Evolutionary conservation across 2,113 vertebrate genomes (phyloP), one percentile per base, ranked within the genome.

Genomic region (Forbesichthys papilliferus): DNA sequence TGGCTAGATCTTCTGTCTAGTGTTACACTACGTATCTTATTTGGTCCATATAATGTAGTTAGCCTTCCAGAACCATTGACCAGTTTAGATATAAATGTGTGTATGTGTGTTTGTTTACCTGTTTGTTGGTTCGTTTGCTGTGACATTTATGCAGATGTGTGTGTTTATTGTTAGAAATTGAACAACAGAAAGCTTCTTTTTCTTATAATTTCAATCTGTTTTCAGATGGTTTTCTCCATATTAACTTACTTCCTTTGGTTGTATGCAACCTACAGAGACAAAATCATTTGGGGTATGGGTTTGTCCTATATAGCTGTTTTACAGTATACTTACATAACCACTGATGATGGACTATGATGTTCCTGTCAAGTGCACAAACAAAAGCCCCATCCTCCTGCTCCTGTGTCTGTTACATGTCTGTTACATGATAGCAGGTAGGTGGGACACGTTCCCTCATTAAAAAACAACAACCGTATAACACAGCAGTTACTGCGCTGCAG

Each of bases 251-350:
- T 42, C 4, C 36, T 42, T 42, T 42, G 36, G 36, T 42, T 42
- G 27, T 27, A 27, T 42, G 36, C 7, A 42, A 1, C 5, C 36
- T 42, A 42, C 36, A 7, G 36, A 42, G 36, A 42, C 36, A 42
- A 16, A 16, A 0, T 48, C 27, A 10, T 73, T 61, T 6, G 52
- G 56, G 34, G 9, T 16, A 36, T 14, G 68, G 60, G 48, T 74
- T 14, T 1, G 46, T 74, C 72, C 71, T 72, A 10, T 54, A n/a
- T 57, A 66, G 47, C 42, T 48, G 53, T 47, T 82, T 90, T 78
- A 89, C 87, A 84, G 56, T 81, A 86, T 89, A 79, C 88, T 87
- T 64, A 10, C 1, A 69, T 47, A 68, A 68, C 76, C 5, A n/a
- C 57, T 64, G 68, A 53, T 61, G 66, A 68, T 5, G 16, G 71